Evolutionary conservation across 2,797 vertebrate species (phyloP), one percentile per base, ranked within the genome.

Genomic region (Lerista edwardsae): DNA sequence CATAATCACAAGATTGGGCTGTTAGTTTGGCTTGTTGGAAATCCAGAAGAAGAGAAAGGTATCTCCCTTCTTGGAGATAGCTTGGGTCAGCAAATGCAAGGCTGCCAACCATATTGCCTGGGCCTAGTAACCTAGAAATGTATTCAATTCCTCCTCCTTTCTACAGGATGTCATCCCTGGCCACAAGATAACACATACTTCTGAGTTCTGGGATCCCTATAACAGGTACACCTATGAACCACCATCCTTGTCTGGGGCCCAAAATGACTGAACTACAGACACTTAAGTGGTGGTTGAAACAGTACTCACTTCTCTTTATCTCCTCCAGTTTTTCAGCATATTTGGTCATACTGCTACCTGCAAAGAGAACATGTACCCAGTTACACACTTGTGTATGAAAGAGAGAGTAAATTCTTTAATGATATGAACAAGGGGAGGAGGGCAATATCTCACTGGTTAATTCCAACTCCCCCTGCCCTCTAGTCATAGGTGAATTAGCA

Each of bases 241-340:
- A 17, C 25, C 47, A 15, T 5, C 44, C 1, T 17, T 1, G 39
- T 17, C 65, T n/a, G 6, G 0, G 25, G 41, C 23, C 17, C 59
- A 0, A 5, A 61, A 3, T 1, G 17, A 67, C n/a, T 19, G 2
- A 44, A 73, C 27, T 31, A 25, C 1, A 6, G 31, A 41, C 9
- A 41, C 2, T 1, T 36, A 36, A n/a, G 47, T 31, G n/a, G 17
- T 17, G 11, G 10, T 4, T 62, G 15, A 23, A 44, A 41, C 31
- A 10, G 36, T 36, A 98, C 98, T 97, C 93, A 99, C 98, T 98
- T 96, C 93, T 98, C 93, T 97, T 97, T 21, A 98, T 97, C 34
- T 98, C 97, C 93, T 98, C 98, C 88, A 98, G 68, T 86, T 94
- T 98, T 93, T 99, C 98, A 91, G 97, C 95, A 86, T 98, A 97